A percentile compares a stretch with the other conserved stretches of the same genome.
Evolutionary conservation across 2,888 invertebrate genomes (phyloP).

Genomic region (Cheilosia grossa): DNA sequence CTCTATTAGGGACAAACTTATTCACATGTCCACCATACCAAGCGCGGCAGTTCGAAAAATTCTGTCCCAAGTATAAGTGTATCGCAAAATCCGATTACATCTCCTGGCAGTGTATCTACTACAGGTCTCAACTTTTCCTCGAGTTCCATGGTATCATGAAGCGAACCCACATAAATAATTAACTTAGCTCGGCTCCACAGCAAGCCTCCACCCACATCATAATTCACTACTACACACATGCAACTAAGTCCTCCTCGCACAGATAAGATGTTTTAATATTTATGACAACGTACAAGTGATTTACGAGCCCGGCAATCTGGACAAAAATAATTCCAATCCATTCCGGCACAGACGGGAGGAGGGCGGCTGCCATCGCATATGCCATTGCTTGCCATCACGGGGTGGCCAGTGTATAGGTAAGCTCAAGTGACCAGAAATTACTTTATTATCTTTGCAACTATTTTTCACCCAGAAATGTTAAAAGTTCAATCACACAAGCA

Average conservation of each 20-base stretch:
- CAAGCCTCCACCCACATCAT: constrained; percentile 44
- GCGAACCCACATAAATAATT: constrained; percentile 82
- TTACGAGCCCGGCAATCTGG: constrained; percentile 78
- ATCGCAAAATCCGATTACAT: too few relatives aligned
- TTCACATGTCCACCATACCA: too few relatives aligned
- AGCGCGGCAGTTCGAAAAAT: too few relatives aligned
- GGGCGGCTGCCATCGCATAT: not conserved
- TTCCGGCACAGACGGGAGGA: constrained; percentile 69
- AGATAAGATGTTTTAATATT: constrained; percentile 84
- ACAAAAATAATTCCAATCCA: constrained; percentile 80
- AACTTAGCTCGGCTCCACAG: constrained; percentile 80
- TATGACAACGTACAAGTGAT: constrained; percentile 81
- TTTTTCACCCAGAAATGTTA: constrained; percentile 61
- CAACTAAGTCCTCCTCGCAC: constrained; percentile 67
- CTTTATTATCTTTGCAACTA: constrained; percentile 72
- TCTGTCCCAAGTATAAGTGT: too few relatives aligned
- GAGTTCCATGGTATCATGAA: constrained; percentile 15
- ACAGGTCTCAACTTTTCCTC: too few relatives aligned
- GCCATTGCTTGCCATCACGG: not conserved
- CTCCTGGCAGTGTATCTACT: too few relatives aligned
- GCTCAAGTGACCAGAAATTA: constrained; percentile 72
- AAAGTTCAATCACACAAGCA: constrained; percentile 59
- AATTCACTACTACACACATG: constrained; percentile 52
- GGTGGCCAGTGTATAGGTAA: constrained; percentile 1
- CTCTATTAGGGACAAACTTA: too few relatives aligned